Conservation (phyloP, 1,140 invertebrate genomes). For the Drosophila pseudoobscura region DNA sequence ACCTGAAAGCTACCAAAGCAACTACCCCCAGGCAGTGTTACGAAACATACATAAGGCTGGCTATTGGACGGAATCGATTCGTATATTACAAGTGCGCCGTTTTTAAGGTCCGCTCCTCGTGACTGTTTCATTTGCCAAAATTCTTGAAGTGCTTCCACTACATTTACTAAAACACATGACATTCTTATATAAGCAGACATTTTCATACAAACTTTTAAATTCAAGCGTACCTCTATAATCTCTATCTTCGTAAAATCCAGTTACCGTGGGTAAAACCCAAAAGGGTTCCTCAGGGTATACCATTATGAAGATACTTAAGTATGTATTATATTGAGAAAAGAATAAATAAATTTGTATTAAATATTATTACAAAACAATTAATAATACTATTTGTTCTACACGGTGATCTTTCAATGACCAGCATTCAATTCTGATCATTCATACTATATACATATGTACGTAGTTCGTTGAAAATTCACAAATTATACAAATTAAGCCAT, state of each 20-base stretch:
- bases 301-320: constrained; percentile 52
- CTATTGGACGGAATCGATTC: constrained; percentile 95
- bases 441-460: too few species aligned
- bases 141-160: constrained; percentile 97
- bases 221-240: constrained; percentile 69
- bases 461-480: too few species aligned
- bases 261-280: constrained; percentile 77
- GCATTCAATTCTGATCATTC: too few species aligned
- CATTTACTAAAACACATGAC: constrained; percentile 89
- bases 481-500: too few species aligned
- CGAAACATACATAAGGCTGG: constrained; percentile 97
- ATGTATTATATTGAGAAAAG: constrained; percentile 21
- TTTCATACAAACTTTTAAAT: not conserved
- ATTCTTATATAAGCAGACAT: not conserved
- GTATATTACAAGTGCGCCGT: constrained; percentile 96
- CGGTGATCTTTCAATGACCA: too few species aligned
- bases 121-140: constrained; percentile 99
- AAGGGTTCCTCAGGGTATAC: constrained; percentile 82
- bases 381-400: too few species aligned
- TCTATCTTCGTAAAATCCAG: constrained; percentile 77
- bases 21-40: constrained; percentile 96
- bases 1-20: constrained; percentile 98
- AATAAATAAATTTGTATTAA: not conserved
- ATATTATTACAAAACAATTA: too few species aligned
- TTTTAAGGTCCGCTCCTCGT: constrained; percentile 92